Evolutionary conservation across 2,113 vertebrate genomes (phyloP), one percentile per base, ranked within the genome.

Genomic region (Campylomormyrus tamandua): DNA sequence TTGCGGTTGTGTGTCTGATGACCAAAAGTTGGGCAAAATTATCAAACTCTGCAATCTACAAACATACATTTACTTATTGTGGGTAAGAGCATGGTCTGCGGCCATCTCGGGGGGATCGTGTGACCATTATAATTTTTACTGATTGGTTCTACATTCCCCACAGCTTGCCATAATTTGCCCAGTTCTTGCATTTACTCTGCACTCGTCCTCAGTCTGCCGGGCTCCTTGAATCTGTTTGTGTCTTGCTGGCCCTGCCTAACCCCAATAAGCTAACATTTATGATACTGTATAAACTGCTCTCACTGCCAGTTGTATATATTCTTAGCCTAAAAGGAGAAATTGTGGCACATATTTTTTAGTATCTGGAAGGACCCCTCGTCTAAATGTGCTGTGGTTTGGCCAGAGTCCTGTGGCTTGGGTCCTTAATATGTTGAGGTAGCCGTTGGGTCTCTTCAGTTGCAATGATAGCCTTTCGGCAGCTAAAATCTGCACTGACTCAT

Each of bases 401-500:
- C 42, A 17, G 24, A n/a, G 70, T 80, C 53, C 11, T 77, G 70
- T 35, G 11, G 5, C 35, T 17, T 17, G 31, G 4, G 74, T 17
- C 15, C 15, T 80, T 17, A 80, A 80, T 35, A 2, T 80, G 35
- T 19, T 80, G 74, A 19, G 15, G 35, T 80, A 80, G 35, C 35
- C 2, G 2, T 42, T 39, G 74, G 74, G 35, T 35, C 35, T 42
- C 17, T 80, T 46, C 45, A n/a, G 9, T 84, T 42, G 39, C 52
- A 50, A 21, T 70, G 50, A 45, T 58, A 70, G 56, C 66, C 46
- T 15, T 87, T 48, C 13, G 88, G 80, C 87, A 89, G 87, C 88
- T 92, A 88, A 90, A 48, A 24, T 80, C 84, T 45, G 19, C 35
- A 74, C 56, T 46, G n/a, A 86, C 35, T 80, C 74, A 42, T 89